A percentile compares a stretch with the other conserved stretches of the same genome.
Evolutionary conservation across 1,140 invertebrate genomes (phyloP).

Genomic region (Gonioctena quinquepunctata): DNA sequence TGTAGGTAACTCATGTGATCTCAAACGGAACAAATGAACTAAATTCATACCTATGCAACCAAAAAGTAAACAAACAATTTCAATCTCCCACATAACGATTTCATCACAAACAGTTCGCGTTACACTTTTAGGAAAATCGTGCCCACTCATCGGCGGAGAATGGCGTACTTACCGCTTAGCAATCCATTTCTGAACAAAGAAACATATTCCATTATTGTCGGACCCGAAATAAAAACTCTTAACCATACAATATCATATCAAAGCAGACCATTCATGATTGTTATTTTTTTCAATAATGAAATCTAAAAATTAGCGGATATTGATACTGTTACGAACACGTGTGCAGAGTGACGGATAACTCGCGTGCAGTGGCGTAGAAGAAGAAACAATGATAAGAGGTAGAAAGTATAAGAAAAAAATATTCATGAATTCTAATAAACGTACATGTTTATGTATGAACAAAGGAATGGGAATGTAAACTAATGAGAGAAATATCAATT

Average conservation of each 20-base stretch:
- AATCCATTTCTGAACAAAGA: background rate
- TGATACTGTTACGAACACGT: background rate
- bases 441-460: no score
- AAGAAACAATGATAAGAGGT: no score
- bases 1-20: no score
- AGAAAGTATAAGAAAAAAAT: no score
- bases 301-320: conserved; percentile 1
- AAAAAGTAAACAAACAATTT: no score
- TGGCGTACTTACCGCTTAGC: background rate
- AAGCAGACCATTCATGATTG: background rate
- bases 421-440: no score
- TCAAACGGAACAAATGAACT: no score
- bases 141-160: background rate
- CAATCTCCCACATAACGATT: background rate
- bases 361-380: background rate
- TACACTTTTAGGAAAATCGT: background rate
- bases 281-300: conserved; percentile 3
- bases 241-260: background rate
- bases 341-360: background rate
- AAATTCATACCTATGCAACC: no score
- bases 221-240: background rate
- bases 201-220: background rate
- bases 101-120: background rate
- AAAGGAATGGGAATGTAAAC: no score
- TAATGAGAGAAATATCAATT: no score